These are phyloP conservation scores for Hemicordylus capensis DNA, from an alignment of 2,113 vertebrate genomes.

Conservation along the genomic window DNA sequence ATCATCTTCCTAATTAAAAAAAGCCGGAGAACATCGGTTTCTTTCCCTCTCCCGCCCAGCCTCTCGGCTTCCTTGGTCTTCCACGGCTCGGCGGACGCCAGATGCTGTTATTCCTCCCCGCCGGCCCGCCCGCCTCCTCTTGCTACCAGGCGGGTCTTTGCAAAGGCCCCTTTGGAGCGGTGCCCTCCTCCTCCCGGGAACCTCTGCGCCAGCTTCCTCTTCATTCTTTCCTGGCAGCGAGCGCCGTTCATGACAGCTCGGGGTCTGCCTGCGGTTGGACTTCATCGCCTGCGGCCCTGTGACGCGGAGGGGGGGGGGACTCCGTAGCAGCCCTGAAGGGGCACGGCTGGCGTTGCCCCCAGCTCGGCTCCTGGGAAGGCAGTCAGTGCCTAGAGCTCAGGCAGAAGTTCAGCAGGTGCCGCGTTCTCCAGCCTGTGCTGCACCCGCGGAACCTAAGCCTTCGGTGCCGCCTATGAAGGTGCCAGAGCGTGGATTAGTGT, in stretches of 20 bases:
- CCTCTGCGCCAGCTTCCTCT: constrained; percentile 47
- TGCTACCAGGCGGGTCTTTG: constrained; percentile 32
- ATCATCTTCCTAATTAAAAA: constrained; percentile 2
- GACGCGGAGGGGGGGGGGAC: not conserved
- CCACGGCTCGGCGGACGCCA: constrained; percentile 33
- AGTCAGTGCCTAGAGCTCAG: not conserved
- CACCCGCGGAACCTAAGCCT: not conserved
- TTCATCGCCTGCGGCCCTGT: constrained; percentile 11
- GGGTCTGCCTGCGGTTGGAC: constrained; percentile 38
- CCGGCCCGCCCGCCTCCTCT: not conserved
- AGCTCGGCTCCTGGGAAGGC: not conserved
- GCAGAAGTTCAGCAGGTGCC: not conserved
- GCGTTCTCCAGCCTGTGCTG: not conserved
- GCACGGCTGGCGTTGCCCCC: not conserved
- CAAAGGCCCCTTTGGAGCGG: constrained; percentile 29
- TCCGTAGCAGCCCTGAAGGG: not conserved
- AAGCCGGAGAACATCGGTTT: not conserved
- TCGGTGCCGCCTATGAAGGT: not conserved
- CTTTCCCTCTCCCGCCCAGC: not conserved
- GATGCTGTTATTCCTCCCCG: not conserved
- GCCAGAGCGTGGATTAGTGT: not conserved
- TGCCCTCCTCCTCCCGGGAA: constrained; percentile 46
- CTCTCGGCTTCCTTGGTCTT: constrained; percentile 11
- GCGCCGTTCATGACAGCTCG: constrained; percentile 50
- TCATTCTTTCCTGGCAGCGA: constrained; percentile 60